A percentile compares a stretch with the other conserved stretches of the same genome.
Conservation (phyloP, 2,797 vertebrate genomes). For the Nothura maculosa region DNA sequence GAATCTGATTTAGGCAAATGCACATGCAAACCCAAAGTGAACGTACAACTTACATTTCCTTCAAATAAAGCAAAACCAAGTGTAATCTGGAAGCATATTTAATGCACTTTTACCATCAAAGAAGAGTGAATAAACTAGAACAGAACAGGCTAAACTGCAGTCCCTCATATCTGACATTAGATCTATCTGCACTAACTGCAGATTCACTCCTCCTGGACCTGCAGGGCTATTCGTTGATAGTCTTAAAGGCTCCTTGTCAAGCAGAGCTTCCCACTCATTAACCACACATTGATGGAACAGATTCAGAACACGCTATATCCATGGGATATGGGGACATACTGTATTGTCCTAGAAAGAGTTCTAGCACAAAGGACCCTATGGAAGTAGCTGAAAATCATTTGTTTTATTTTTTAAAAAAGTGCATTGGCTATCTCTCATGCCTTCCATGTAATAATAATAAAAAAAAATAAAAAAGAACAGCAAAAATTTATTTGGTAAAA, state of each 20-base stretch:
- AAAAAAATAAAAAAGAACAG: not conserved
- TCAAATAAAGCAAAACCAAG: not conserved
- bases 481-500: constrained; percentile 72
- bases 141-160: not conserved
- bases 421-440: not conserved
- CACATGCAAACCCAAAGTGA: not conserved
- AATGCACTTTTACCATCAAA: not conserved
- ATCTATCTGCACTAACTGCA: not conserved
- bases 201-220: not conserved
- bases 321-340: not conserved
- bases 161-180: not conserved
- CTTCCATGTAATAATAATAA: not conserved
- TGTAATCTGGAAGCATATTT: not conserved
- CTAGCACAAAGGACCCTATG: not conserved
- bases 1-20: not conserved
- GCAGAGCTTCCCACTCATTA: not conserved
- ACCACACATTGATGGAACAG: fast-evolving
- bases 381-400: not conserved
- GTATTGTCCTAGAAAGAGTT: not conserved
- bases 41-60: not conserved
- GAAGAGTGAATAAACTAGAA: not conserved
- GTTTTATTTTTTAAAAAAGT: not conserved
- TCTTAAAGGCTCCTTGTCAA: not conserved
- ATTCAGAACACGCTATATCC: not conserved
- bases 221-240: not conserved